phyloP scores from a whole-genome alignment of 2,888 invertebrate genomes.

The Lepidonotus clava region DNA sequence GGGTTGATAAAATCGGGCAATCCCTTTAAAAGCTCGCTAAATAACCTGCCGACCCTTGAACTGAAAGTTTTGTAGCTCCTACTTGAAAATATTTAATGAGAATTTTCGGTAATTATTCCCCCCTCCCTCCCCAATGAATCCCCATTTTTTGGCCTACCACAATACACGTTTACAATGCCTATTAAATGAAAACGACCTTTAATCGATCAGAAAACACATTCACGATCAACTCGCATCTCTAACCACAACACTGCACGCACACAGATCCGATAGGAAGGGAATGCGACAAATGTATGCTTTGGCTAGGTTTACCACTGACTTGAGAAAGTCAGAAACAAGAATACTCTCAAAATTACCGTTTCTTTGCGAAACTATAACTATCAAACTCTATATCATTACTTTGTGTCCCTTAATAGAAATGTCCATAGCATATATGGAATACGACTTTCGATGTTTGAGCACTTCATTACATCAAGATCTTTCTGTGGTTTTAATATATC shows the following conservation, averaged over 20 bases:
- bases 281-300: constrained; percentile 16
- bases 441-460: constrained; percentile 31
- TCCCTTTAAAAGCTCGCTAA: background rate
- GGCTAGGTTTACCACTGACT: background rate
- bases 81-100: background rate
- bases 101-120: background rate
- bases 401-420: no score
- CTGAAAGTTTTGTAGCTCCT: background rate
- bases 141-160: background rate
- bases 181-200: background rate
- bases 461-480: constrained; percentile 20
- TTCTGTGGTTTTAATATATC: background rate
- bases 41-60: background rate
- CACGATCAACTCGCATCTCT: constrained; percentile 18
- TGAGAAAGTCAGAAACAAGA: constrained; percentile 2
- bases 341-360: background rate
- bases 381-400: no score
- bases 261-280: background rate
- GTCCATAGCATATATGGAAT: background rate
- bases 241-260: constrained; percentile 25
- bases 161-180: constrained; percentile 3
- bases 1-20: background rate
- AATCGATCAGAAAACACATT: background rate
- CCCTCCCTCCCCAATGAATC: no score
- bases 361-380: background rate